A percentile compares a stretch with the other conserved stretches of the same genome.
phyloP scores from a whole-genome alignment of 1,140 invertebrate species.

The Tetramorium alpestre region DNA sequence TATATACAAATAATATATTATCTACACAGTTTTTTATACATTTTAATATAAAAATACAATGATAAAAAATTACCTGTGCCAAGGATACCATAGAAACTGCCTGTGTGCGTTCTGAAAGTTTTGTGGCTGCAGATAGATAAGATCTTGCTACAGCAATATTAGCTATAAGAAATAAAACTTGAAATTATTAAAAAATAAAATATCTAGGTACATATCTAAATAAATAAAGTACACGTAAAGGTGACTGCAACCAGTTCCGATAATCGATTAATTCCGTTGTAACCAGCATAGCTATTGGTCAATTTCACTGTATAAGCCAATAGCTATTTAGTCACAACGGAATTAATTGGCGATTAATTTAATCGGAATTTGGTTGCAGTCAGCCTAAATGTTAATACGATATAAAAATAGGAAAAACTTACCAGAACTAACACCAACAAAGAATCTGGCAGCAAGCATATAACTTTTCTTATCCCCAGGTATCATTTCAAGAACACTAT shows the following conservation, averaged over 20 bases:
- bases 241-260: no score
- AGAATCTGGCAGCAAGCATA: conserved; percentile 92
- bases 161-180: conserved; percentile 86
- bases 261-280: no score
- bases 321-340: no score
- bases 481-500: conserved; percentile 91
- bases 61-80: conserved; percentile 87
- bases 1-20: no score
- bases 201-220: neutral
- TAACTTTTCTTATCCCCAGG: conserved; percentile 86
- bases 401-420: conserved; percentile 69
- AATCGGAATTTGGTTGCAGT: no score
- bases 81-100: conserved; percentile 94
- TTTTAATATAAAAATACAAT: neutral
- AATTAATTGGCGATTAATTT: no score
- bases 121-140: conserved; percentile 94
- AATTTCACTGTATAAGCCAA: no score
- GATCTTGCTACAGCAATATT: conserved; percentile 95
- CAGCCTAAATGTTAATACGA: conserved; percentile 12
- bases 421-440: conserved; percentile 96
- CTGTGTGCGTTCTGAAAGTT: conserved; percentile 91
- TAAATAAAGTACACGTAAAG: neutral
- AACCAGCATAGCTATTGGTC: no score
- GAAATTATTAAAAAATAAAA: neutral
- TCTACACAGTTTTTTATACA: no score